A percentile compares a stretch with the other conserved stretches of the same genome.
phyloP scores from a whole-genome alignment of 2,113 vertebrate genomes.

The Rhombomys opimus region DNA sequence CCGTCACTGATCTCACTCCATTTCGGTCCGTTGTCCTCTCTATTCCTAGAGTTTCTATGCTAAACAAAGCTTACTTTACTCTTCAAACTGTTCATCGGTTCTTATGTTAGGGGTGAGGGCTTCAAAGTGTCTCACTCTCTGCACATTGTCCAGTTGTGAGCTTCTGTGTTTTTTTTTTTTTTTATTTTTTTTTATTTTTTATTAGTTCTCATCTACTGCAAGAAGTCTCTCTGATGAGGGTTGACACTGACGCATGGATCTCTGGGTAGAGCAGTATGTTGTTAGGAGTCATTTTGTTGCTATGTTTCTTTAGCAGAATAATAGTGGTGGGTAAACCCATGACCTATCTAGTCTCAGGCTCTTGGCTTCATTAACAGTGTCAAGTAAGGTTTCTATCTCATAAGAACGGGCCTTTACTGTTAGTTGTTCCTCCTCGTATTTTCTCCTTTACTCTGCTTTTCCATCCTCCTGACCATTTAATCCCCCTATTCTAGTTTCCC shows the following conservation, averaged over 20 bases:
- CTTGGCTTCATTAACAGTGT: background rate
- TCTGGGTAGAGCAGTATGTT: background rate
- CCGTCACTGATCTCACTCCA: background rate
- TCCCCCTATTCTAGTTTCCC: background rate
- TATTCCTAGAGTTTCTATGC: background rate
- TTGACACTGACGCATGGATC: background rate
- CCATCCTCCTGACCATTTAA: background rate
- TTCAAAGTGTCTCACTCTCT: background rate
- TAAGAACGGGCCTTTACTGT: background rate
- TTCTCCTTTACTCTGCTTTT: no score
- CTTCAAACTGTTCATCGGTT: constrained; percentile 14
- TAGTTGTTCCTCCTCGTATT: background rate
- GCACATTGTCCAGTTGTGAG: background rate
- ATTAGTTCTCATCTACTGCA: background rate
- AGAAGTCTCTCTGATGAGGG: background rate
- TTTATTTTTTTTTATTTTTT: no score
- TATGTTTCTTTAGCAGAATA: background rate
- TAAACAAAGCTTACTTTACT: constrained; percentile 39
- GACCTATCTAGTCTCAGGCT: background rate
- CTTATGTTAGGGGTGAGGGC: background rate
- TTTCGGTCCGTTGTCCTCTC: background rate
- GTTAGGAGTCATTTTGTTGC: background rate
- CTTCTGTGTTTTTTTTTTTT: background rate
- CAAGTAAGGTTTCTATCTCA: background rate
- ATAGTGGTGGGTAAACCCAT: background rate